phyloP scores from a whole-genome alignment of 2,113 vertebrate genomes.

The Atlantisia rogersi region DNA sequence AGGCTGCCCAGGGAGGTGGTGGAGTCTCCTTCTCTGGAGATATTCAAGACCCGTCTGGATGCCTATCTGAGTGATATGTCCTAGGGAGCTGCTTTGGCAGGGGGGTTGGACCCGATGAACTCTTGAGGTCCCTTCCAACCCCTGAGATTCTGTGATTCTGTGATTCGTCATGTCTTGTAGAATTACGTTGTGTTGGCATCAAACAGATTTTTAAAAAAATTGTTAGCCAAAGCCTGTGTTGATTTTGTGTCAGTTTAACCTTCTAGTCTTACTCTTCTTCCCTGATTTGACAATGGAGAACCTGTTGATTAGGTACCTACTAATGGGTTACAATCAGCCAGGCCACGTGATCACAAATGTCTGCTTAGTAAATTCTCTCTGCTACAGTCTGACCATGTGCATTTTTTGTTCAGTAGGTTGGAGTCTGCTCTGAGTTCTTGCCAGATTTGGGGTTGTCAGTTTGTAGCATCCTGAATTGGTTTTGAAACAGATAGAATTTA shows the following conservation, averaged over 20 bases:
- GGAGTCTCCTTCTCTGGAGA: no score
- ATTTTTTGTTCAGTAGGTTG: not conserved
- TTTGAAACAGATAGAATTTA: not conserved
- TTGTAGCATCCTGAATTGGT: not conserved
- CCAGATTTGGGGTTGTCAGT: not conserved
- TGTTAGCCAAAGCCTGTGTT: not conserved
- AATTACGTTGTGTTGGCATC: not conserved
- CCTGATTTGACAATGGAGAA: not conserved
- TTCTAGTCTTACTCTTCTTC: not conserved
- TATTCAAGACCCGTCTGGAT: no score
- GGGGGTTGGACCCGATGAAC: no score
- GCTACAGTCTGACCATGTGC: not conserved
- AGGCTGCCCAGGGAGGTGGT: no score
- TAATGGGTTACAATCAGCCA: not conserved
- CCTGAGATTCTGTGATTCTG: not conserved
- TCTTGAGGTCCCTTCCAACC: no score
- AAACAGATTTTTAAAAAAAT: not conserved
- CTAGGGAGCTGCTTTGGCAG: no score
- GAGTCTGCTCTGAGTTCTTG: not conserved
- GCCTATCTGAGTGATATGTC: no score
- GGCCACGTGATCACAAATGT: fast-evolving
- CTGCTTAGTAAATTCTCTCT: not conserved
- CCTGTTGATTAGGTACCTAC: not conserved
- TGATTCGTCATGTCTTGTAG: not conserved
- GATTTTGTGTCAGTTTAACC: not conserved